Evolutionary conservation across 2,888 invertebrate species (phyloP).

Genomic region (Eupithecia inturbata): DNA sequence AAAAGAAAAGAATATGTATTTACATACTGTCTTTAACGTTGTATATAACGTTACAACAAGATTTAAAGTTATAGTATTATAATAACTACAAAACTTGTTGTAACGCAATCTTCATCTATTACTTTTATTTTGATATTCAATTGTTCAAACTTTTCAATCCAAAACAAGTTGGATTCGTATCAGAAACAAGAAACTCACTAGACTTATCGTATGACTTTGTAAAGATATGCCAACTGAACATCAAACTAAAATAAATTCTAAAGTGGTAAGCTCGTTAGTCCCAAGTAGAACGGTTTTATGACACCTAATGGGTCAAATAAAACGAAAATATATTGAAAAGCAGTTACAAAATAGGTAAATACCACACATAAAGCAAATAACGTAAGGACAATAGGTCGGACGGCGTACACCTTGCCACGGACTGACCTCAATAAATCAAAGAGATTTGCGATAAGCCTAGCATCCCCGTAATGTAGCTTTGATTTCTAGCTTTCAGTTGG

Average conservation of each 20-base stretch:
- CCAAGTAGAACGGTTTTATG: background rate
- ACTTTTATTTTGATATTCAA: background rate
- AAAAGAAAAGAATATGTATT: slow-evolving; percentile 1
- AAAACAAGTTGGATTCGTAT: background rate
- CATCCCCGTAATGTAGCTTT: slow-evolving; percentile 48
- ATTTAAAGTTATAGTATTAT: too few species aligned
- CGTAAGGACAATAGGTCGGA: slow-evolving; percentile 18
- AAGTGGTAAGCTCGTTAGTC: slow-evolving; percentile 8
- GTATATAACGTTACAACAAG: background rate
- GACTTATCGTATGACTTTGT: background rate
- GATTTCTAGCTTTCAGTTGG: slow-evolving; percentile 44
- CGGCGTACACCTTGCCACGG: background rate
- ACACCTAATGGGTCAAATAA: background rate
- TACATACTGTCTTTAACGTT: background rate
- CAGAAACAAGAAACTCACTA: background rate
- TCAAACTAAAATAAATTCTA: background rate
- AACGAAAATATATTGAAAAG: slow-evolving; percentile 1
- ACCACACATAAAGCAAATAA: slow-evolving; percentile 5
- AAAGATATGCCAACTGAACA: background rate
- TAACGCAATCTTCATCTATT: background rate
- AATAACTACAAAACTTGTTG: slow-evolving; percentile 1
- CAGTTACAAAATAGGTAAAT: background rate
- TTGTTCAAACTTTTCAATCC: background rate
- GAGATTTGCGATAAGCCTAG: slow-evolving; percentile 68
- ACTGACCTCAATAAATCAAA: slow-evolving; percentile 56